Conservation (phyloP, 2,797 vertebrate species). For the Poliocrania exsul region DNA sequence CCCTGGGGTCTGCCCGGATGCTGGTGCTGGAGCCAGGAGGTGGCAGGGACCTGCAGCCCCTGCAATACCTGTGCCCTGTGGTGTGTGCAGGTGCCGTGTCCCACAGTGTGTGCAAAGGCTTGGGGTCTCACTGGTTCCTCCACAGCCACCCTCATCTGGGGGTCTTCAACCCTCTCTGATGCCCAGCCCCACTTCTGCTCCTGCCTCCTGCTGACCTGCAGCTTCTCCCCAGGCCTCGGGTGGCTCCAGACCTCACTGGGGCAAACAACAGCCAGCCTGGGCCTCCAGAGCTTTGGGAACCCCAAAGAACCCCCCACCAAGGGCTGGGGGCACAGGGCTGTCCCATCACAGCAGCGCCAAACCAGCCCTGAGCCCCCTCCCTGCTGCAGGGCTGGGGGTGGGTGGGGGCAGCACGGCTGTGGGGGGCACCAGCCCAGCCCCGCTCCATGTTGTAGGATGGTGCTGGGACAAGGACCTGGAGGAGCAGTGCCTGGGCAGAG, state of each 20-base stretch:
- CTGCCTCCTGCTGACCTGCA: not conserved
- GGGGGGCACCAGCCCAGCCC: not conserved
- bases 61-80: rapidly evolving
- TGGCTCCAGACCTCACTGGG: not conserved
- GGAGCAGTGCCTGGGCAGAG: not conserved
- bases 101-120: rapidly evolving
- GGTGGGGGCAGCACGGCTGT: not conserved
- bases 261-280: not conserved
- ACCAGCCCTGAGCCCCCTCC: not conserved
- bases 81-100: rapidly evolving
- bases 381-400: not conserved
- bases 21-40: too few relatives aligned
- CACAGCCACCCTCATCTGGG: not conserved
- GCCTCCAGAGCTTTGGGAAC: rapidly evolving
- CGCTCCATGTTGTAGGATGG: not conserved
- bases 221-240: not conserved
- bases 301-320: not conserved
- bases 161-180: not conserved
- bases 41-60: rapidly evolving
- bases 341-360: not conserved
- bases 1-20: not conserved
- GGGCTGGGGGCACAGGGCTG: not conserved
- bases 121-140: rapidly evolving
- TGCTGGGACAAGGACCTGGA: not conserved
- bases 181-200: not conserved